phyloP scores from a whole-genome alignment of 1,140 invertebrate species.

The Drosophila sturtevanti region DNA sequence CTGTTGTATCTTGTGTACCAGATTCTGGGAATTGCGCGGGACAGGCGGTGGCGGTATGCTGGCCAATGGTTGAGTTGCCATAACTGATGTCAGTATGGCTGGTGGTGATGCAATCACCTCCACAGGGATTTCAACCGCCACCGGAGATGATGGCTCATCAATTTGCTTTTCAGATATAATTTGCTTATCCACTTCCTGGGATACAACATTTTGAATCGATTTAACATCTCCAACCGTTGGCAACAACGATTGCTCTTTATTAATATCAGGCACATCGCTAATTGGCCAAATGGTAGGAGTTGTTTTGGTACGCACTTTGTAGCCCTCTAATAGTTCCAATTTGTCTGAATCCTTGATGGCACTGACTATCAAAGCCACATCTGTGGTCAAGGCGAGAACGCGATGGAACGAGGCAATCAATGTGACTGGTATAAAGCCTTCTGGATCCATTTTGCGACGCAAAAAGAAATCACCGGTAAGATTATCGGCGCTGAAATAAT shows the following conservation, averaged over 20 bases:
- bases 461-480: slow-evolving; percentile 97
- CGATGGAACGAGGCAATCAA: slow-evolving; percentile 98
- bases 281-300: slow-evolving; percentile 95
- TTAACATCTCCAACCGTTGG: slow-evolving; percentile 17
- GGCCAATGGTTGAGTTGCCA: slow-evolving; percentile 85
- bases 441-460: slow-evolving; percentile 96
- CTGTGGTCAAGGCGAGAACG: slow-evolving; percentile 93
- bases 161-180: slow-evolving; percentile 49
- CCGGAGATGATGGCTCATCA: not conserved
- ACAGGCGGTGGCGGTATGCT: slow-evolving; percentile 87
- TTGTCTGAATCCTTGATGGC: slow-evolving; percentile 92
- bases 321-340: slow-evolving; percentile 90
- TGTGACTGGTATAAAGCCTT: slow-evolving; percentile 96
- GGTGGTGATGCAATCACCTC: slow-evolving; percentile 45
- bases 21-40: slow-evolving; percentile 83
- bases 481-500: slow-evolving; percentile 99
- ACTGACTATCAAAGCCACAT: slow-evolving; percentile 91
- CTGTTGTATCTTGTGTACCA: slow-evolving; percentile 68
- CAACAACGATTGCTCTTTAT: slow-evolving; percentile 45
- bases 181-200: not conserved
- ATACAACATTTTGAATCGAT: slow-evolving; percentile 6
- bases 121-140: not conserved
- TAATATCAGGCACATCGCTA: slow-evolving; percentile 83
- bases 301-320: slow-evolving; percentile 91
- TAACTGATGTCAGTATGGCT: slow-evolving; percentile 82